Evolutionary conservation across 2,797 vertebrate species (phyloP).

Genomic region (Oreochromis grahami): DNA sequence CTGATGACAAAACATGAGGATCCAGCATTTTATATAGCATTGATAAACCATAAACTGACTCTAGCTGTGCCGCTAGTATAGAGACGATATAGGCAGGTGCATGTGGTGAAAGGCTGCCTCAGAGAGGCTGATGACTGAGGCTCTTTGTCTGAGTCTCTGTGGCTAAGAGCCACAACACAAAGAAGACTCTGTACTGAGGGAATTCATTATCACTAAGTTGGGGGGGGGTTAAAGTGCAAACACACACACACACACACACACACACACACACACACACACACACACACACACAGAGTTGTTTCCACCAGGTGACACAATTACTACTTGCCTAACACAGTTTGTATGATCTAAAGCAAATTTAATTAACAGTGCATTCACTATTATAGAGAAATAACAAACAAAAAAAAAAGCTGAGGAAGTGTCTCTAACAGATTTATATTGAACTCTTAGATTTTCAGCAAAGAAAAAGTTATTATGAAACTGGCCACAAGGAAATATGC

Average conservation of each 20-base stretch:
- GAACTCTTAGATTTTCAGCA: background rate
- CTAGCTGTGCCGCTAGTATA: background rate
- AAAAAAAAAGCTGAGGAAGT: background rate
- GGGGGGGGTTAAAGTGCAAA: conserved; percentile 7
- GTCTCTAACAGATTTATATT: background rate
- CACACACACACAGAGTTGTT: background rate
- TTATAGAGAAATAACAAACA: background rate
- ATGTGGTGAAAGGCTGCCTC: conserved; percentile 56
- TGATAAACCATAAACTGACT: background rate
- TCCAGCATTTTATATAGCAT: background rate
- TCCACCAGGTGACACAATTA: background rate
- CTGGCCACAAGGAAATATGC: background rate
- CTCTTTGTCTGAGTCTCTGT: conserved; percentile 58
- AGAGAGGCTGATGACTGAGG: conserved; percentile 47
- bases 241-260: background rate
- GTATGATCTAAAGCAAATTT: background rate
- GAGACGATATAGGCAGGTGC: conserved; percentile 59
- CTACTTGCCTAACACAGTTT: background rate
- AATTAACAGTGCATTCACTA: background rate
- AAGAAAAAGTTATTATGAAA: background rate
- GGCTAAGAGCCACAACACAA: conserved; percentile 48
- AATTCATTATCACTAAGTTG: conserved; percentile 69
- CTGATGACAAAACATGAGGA: background rate
- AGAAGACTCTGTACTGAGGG: conserved; percentile 59
- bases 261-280: background rate